Evolutionary conservation across 2,797 vertebrate species (phyloP), one percentile per base, ranked within the genome.

Genomic region (Chlorospingus flavigularis): DNA sequence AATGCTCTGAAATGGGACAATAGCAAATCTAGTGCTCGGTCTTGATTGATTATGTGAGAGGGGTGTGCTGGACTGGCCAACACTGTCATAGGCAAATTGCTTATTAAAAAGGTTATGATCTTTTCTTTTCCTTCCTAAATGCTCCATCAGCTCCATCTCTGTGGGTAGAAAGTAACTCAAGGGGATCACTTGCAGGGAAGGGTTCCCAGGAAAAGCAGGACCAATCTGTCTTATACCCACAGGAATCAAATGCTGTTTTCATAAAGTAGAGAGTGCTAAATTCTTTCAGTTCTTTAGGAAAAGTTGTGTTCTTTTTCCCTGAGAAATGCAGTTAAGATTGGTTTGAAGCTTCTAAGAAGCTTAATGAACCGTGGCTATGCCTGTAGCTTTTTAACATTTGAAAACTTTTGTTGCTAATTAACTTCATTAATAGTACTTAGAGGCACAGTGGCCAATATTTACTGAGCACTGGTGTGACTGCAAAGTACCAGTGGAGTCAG

Each of bases 381-480:
- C 90, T 97, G 92, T 85, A 97, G 97, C 92, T 95, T 91, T 96
- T 95, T 83, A 90, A 88, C 94, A 92, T 96, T 94, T 85, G 51
- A 86, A 95, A 96, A 96, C 92, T 97, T 97, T 88, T 95, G 93
- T 96, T 96, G 92, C 94, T 97, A 97, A 97, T 97, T 97, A 96
- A 95, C 96, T 95, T 95, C 86, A 96, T 97, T 97, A 95, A 95
- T 91, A 92, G 94, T 78, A 93, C 82, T 95, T 95, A 85, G 77
- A 94, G 91, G 88, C 95, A 92, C 78, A 90, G 91, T 96, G 72
- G 84, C 92, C 94, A 96, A 73, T 94, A 95, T 96, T 96, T 97
- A 94, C 90, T 0, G 6, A 90, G 90, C 0, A 5, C 57, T 72
- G 75, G 53, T 9, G 7, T 79, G 50, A 24, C 61, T 95, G 84